Evolutionary conservation across 2,797 vertebrate species (phyloP), one percentile per base, ranked within the genome.

Genomic region (Esox masquinongy): DNA sequence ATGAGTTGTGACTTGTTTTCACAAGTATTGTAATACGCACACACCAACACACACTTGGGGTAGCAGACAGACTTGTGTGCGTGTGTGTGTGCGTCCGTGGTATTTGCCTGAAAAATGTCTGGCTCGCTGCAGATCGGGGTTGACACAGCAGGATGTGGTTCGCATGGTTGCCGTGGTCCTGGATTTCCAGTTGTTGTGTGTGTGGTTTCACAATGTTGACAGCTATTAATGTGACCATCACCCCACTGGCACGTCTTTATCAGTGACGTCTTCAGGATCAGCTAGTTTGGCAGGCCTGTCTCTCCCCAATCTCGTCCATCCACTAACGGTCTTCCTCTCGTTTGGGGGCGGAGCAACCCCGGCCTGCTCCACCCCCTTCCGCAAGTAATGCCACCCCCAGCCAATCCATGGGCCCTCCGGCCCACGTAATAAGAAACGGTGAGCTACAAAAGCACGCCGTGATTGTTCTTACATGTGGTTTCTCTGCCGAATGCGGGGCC

Each of bases 401-500:
- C 29, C 29, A 31, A 43, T 43, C 2, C 39, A 1, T 43, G 39
- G 39, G 72, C 68, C 78, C 82, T 83, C 83, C 85, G 59, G 69
- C 76, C 77, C 79, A 72, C 77, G 75, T 76, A 73, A 61, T 9
- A 86, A 76, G 80, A 78, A 83, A 72, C 47, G 31, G 29, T 80
- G 75, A 39, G 16, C 70, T 9, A 66, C 53, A 16, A 61, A 70
- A 77, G 34, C 67, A 80, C 88, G 0, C 39, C 64, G 77, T 77
- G 72, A 74, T 64, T 74, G 63, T 70, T 53, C 26, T 4, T 19
- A 43, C 73, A 56, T 77, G 26, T 53, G 69, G 67, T 78, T 9
- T 43, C 5, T 43, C 56, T 51, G 47, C 26, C 6, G 24, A 22
- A 24, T 64, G 26, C 61, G 5, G 61, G 26, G 5, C 0, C 19